Base-by-base conservation (phyloP, 2,797 vertebrate genomes). In the Threskiornis aethiopicus region DNA sequence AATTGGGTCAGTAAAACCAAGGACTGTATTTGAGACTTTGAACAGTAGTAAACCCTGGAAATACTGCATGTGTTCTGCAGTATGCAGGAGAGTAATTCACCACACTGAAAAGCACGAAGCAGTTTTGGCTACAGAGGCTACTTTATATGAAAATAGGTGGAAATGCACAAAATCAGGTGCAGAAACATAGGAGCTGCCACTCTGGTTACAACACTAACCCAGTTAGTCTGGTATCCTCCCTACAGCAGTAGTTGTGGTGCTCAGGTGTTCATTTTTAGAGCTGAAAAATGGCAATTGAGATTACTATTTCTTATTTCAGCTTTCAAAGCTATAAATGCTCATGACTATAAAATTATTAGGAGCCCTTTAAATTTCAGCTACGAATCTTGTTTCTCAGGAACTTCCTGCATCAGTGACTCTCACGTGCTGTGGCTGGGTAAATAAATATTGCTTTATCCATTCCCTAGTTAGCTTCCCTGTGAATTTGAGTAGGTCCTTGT, bases 371-470 rank as follows among this genome's bases (percentile, higher is more conserved):
- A 83, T 90, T 91, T 91, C 29, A 65, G 58, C 42, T 82, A 2
- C 1, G 5, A 75, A 57, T 70, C 49, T 76, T 91, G 28, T 83
- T 95, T 86, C 79, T 94, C 39, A 81, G 69, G 85, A 90, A 44
- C 77, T 92, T 93, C 67, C 59, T 97, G 75, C 64, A 65, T 82
- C 67, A 71, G 26, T 47, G 39, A 55, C 42, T 87, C 28, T 85
- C 35, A n/a, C 35, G 51, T 78, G 42, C 71, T 87, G 71, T 77
- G 71, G 39, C 55, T 78, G 65, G 51, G 65, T 94, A 92, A 91
- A 96, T 93, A 97, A 96, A 93, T 95, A 95, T n/a, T 95, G 59
- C 39, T 95, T 93, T 93, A 94, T 95, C 67, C 84, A 26, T 89
- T 93, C 65, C 35, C 41, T 87, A 51, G 54, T 75, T 92, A 89